Evolutionary conservation across 2,888 invertebrate species (phyloP), one percentile per base, ranked within the genome.

Genomic region (Protophormia terraenovae): DNA sequence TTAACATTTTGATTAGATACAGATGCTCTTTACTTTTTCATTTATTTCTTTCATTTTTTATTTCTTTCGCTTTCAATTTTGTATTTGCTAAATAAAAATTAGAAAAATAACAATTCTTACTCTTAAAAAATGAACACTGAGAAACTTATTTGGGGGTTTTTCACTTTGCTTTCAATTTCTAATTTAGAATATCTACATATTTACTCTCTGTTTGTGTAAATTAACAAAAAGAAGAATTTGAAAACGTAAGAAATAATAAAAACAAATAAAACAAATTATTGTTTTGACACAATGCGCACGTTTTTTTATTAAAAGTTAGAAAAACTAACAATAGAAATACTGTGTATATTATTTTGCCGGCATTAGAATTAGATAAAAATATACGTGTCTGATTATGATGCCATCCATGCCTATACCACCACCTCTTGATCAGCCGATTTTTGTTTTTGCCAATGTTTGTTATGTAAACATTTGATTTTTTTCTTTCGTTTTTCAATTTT

Each of bases 211-310:
- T 73, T 69, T 58, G 35, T 72, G 35, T 19, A 47, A 75, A 53
- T 3, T 58, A 16, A 24, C 4, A 50, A 75, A 29, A 32, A 14
- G 47, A 62, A 32, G 16, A 14, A 53, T n/a, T n/a, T n/a, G 35
- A 14, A 64, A 4, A 7, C 1, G 7, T n/a, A 12, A 2, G 22
- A 7, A 22, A 24, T 16, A 29, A 41, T 5, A 60, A 62, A 55
- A 27, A 71, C 35, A 71, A 78, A 67, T 69, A 41, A 47, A 53
- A 38, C 14, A 64, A 71, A 69, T 27, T 47, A 55, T 71, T 83
- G 79, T 86, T 86, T 83, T 76, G 67, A 55, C 22, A 86, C 47
- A 83, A 58, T 45, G 41, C 55, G 69, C 83, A 79, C 79, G 85
- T 86, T 86, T 79, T 73, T 75, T 58, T 8, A 35, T 27, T 29